These are phyloP conservation scores for Triplophysa tibetana DNA, from an alignment of 2,113 vertebrate genomes.

Conservation along the genomic window DNA sequence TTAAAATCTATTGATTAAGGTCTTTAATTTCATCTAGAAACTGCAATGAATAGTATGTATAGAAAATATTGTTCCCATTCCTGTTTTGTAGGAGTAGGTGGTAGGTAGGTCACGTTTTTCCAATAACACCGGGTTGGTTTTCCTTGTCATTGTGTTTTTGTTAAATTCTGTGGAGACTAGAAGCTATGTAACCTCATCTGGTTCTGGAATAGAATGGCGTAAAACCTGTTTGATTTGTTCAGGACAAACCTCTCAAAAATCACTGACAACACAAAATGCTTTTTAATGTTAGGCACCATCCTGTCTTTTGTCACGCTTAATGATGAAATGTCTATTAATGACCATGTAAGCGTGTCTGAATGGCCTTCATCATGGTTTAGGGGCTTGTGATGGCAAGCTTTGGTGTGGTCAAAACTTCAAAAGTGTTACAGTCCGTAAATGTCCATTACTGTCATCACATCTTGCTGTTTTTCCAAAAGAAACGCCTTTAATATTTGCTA, in stretches of 20 bases:
- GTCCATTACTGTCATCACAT: conserved; percentile 35
- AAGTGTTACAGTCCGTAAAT: conserved; percentile 3
- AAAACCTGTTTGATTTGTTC: conserved; percentile 8
- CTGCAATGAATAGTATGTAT: no score
- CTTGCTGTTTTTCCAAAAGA: conserved; percentile 24
- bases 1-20: no score
- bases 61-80: no score
- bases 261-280: conserved; percentile 8
- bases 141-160: neutral
- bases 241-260: conserved; percentile 9
- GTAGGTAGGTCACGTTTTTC: no score
- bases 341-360: neutral
- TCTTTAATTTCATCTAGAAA: no score
- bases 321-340: neutral
- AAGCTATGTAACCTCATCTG: neutral
- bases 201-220: neutral
- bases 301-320: neutral
- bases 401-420: conserved; percentile 25
- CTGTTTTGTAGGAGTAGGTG: no score
- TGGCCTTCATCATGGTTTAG: conserved; percentile 8
- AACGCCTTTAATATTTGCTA: conserved; percentile 44
- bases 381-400: conserved; percentile 24
- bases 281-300: neutral
- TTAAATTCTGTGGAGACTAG: neutral
- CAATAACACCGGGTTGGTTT: no score